Percentiles rank a stretch among this genome's conserved stretches.
Conservation (phyloP, 2,797 vertebrate genomes). For the Poeciliopsis presidionis region DNA sequence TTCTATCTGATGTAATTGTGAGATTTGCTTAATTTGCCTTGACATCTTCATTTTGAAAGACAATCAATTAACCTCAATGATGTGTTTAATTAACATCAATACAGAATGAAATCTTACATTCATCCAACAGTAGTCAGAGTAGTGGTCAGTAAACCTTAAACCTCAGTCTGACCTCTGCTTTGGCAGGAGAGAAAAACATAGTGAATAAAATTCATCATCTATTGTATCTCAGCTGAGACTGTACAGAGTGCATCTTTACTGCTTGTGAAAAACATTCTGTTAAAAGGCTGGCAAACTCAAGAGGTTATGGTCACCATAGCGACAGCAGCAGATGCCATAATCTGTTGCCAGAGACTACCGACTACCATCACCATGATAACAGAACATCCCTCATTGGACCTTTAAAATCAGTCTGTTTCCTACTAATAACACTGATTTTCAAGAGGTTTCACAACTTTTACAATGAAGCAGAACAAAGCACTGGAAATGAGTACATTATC, state of each 20-base stretch:
- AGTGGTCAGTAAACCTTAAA: not conserved
- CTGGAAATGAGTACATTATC: not conserved
- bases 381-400: conserved; percentile 7
- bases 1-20: not conserved
- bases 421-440: conserved; percentile 14
- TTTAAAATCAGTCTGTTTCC: conserved; percentile 21
- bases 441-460: not conserved
- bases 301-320: conserved; percentile 62
- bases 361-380: conserved; percentile 39
- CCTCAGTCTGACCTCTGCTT: not conserved
- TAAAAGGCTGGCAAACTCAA: conserved; percentile 54
- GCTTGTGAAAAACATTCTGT: conserved; percentile 46
- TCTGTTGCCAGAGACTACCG: conserved; percentile 27
- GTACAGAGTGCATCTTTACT: conserved; percentile 52
- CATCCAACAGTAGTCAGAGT: not conserved
- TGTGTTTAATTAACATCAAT: not conserved
- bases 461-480: conserved; percentile 11
- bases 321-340: conserved; percentile 70
- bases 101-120: not conserved
- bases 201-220: not conserved
- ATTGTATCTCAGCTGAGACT: conserved; percentile 2
- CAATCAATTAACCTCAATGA: not conserved
- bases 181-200: no score
- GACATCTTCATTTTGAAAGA: not conserved
- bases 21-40: not conserved